Evolutionary conservation across 1,140 invertebrate genomes (phyloP), one percentile per base, ranked within the genome.

Genomic region (Rhopalosiphum padi): DNA sequence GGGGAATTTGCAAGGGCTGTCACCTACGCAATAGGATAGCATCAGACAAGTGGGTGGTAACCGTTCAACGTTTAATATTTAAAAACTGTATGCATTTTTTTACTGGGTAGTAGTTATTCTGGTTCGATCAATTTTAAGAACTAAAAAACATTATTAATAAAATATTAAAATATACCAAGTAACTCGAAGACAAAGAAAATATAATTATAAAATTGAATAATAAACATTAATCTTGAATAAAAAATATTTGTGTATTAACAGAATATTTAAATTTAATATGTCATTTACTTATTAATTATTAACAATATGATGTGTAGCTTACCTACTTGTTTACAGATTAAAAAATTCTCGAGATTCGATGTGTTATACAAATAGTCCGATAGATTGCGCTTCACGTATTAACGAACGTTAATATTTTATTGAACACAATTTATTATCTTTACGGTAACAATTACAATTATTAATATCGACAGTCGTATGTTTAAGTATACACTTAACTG

Each of bases 341-440:
- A 48, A 21, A 87, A 6, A 48, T 87, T 77, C 5, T 77, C n/a
- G 30, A 30, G 3, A n/a, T 77, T 35, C 15, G 18, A 21, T 0
- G 22, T 25, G 51, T 89, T 89, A 15, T 6, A 35, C 9, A 23
- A 22, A 60, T 11, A 22, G 35, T 92, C 91, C 77, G 46, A 53
- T 53, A 92, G 91, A 92, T 92, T 1, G 91, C 91, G 77, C 35
- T 51, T 23, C 37, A n/a, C 18, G 91, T 92, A 92, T 35, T 92
- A 25, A 46, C 60, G 41, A n/a, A 48, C 55, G 5, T n/a, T 51
- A 89, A 21, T 89, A 53, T 89, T 89, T 89, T 82, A 82, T 8
- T 23, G 23, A 23, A 37, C 8, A 83, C 2, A 37, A 83, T n/a
- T n/a, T n/a, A n/a, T 4, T 77, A 53, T 18, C 18, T 1, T 25